Evolutionary conservation across 2,797 vertebrate genomes (phyloP).

Genomic region (Rhabdophis nuchalis): DNA sequence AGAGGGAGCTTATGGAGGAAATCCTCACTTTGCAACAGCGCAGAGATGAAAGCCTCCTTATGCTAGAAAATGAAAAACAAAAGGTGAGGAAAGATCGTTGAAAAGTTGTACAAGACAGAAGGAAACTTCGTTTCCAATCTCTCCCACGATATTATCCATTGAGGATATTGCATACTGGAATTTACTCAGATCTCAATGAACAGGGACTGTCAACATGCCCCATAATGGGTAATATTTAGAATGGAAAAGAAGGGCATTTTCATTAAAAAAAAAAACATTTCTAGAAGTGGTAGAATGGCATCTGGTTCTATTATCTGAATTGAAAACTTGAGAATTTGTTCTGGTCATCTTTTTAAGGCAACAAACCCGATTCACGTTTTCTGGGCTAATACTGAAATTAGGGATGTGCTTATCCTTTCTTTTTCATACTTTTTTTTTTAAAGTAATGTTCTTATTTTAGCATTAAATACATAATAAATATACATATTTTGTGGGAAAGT

Average conservation of each 20-base stretch:
- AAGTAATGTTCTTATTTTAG: neutral
- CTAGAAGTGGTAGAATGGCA: neutral
- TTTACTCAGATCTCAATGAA: neutral
- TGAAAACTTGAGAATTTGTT: neutral
- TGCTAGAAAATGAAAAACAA: slow-evolving; percentile 77
- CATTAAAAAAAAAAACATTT: neutral
- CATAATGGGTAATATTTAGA: neutral
- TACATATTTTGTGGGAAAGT: neutral
- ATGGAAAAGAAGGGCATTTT: neutral
- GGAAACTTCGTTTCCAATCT: neutral
- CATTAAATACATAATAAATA: neutral
- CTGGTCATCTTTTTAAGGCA: neutral
- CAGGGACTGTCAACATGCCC: neutral
- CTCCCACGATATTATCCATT: neutral
- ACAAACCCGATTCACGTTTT: neutral
- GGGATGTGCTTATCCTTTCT: neutral
- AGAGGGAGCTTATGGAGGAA: slow-evolving; percentile 74
- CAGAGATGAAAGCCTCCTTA: slow-evolving; percentile 70
- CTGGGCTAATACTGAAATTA: neutral
- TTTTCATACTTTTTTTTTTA: too few species aligned
- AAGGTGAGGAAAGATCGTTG: slow-evolving; percentile 66
- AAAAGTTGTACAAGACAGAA: neutral
- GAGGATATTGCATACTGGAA: neutral
- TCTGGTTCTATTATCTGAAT: neutral
- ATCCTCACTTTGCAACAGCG: slow-evolving; percentile 72